phyloP scores from a whole-genome alignment of 2,113 vertebrate genomes.

The Elaphurus davidianus region DNA sequence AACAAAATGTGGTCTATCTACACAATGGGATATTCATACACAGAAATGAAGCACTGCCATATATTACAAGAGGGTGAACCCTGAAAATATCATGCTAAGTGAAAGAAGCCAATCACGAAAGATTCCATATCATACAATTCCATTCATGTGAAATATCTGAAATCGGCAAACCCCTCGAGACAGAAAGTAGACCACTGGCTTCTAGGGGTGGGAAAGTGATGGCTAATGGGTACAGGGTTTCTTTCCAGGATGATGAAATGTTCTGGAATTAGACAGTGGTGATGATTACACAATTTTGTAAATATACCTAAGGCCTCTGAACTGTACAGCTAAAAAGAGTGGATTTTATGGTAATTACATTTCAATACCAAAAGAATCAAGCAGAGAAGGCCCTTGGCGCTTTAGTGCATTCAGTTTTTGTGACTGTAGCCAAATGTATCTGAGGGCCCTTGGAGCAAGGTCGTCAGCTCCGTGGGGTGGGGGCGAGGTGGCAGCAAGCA shows the following conservation, averaged over 20 bases:
- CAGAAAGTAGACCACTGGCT: neutral
- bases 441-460: neutral
- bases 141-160: neutral
- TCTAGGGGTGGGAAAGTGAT: neutral
- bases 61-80: rapidly evolving
- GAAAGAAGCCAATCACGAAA: neutral
- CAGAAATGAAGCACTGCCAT: neutral
- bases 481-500: rapidly evolving
- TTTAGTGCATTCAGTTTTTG: neutral
- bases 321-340: neutral
- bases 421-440: neutral
- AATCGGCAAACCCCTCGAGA: neutral
- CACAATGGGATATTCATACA: neutral
- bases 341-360: neutral
- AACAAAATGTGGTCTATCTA: neutral
- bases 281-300: neutral
- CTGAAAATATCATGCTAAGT: neutral
- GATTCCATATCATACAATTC: neutral
- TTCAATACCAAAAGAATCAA: neutral
- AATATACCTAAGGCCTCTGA: neutral
- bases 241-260: neutral
- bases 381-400: neutral
- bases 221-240: neutral
- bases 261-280: neutral
- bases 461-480: neutral